These are phyloP conservation scores for Luperina nickerlii DNA, from an alignment of 2,888 invertebrate species.

Conservation along the genomic window DNA sequence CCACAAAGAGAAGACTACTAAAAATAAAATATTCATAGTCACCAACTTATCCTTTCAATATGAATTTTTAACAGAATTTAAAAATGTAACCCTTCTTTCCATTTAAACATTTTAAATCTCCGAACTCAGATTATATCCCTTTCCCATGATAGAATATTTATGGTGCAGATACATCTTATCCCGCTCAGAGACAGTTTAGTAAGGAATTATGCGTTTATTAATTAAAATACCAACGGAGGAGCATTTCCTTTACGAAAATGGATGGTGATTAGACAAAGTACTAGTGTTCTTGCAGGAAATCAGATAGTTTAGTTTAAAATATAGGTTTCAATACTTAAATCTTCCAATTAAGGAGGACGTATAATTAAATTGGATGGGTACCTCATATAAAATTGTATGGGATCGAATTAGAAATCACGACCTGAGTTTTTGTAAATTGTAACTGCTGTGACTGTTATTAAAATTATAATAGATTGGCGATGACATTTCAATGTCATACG, in stretches of 20 bases:
- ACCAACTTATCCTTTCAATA: constrained; percentile 43
- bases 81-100: constrained; percentile 36
- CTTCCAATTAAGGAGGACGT: constrained; percentile 36
- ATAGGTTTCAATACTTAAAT: constrained; percentile 19
- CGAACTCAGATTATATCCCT: constrained; percentile 40
- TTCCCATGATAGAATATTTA: constrained; percentile 57
- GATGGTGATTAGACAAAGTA: constrained; percentile 54
- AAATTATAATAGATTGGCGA: not conserved
- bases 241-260: constrained; percentile 60
- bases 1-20: not conserved
- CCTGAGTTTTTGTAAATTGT: not conserved
- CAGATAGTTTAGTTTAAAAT: constrained; percentile 36
- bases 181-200: constrained; percentile 50
- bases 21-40: constrained; percentile 48
- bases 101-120: constrained; percentile 46
- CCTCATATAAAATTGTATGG: constrained; percentile 13
- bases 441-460: not conserved
- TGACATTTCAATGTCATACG: not conserved
- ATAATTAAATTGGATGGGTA: constrained; percentile 29
- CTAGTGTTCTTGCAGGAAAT: constrained; percentile 41
- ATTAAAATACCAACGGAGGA: constrained; percentile 62
- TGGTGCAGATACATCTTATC: constrained; percentile 53
- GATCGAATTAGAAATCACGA: constrained; percentile 2
- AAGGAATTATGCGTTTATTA: constrained; percentile 62
- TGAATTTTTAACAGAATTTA: constrained; percentile 42